Evolutionary conservation across 2,113 vertebrate species (phyloP).

Genomic region (Python bivittatus): DNA sequence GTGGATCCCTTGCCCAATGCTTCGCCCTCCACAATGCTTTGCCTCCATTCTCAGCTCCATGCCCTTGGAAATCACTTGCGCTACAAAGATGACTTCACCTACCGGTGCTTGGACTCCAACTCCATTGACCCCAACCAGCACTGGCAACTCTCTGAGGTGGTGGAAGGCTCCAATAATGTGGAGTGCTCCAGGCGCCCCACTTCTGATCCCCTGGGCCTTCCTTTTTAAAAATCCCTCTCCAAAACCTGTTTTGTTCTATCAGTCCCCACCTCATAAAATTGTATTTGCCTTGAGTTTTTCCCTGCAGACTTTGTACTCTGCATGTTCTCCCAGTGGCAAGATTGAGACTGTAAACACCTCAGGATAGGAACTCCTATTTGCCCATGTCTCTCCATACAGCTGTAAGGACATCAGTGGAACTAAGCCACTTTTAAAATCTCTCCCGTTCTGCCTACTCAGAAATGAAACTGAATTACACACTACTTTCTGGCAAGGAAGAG

Average conservation of each 20-base stretch:
- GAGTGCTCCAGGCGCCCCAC: neutral
- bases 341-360: neutral
- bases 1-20: neutral
- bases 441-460: neutral
- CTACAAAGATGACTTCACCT: neutral
- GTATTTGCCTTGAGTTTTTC: neutral
- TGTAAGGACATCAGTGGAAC: neutral
- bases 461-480: neutral
- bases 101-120: neutral
- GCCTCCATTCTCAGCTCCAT: neutral
- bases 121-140: neutral
- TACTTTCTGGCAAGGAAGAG: neutral
- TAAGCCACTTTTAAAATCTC: neutral
- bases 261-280: neutral
- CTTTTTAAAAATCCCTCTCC: neutral
- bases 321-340: neutral
- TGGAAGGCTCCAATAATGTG: too few species aligned
- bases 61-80: neutral
- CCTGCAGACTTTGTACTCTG: neutral
- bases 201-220: neutral
- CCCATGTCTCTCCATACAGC: neutral
- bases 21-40: neutral
- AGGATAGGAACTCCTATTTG: neutral
- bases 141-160: neutral
- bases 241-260: neutral